Conservation (phyloP, 1,140 invertebrate species). For the Nixonia krombeini region DNA sequence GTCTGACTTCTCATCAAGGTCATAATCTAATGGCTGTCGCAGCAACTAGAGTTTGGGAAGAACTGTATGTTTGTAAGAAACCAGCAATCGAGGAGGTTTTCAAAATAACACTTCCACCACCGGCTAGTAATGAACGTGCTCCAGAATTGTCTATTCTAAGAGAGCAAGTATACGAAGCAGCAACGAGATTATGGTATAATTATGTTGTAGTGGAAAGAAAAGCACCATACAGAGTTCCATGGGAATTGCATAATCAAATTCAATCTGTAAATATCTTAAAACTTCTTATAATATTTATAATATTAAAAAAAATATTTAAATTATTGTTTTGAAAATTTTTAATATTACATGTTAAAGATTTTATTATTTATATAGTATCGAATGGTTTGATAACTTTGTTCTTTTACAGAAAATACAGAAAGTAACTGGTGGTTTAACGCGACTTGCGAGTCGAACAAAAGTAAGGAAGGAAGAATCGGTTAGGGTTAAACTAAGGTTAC, state of each 20-base stretch:
- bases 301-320: not conserved
- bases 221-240: constrained; percentile 85
- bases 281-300: not conserved
- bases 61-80: constrained; percentile 96
- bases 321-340: constrained; percentile 7
- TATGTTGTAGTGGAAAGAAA: constrained; percentile 93
- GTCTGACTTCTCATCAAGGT: constrained; percentile 84
- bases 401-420: constrained; percentile 87
- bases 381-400: too few species aligned
- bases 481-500: constrained; percentile 67
- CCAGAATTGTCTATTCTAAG: constrained; percentile 84
- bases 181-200: constrained; percentile 89
- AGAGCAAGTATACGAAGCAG: constrained; percentile 88
- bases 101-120: constrained; percentile 83
- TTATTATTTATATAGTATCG: constrained; percentile 1
- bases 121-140: constrained; percentile 81
- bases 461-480: constrained; percentile 80
- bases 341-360: not conserved
- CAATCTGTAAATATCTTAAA: constrained; percentile 77
- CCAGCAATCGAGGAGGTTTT: constrained; percentile 95
- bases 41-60: constrained; percentile 96
- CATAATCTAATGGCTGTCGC: constrained; percentile 91
- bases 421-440: constrained; percentile 91
- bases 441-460: constrained; percentile 89
- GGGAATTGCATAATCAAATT: constrained; percentile 95